Percentiles rank a stretch among this genome's conserved stretches.
These are phyloP conservation scores for Boloria euphrosyne DNA, from an alignment of 2,888 invertebrate genomes.

Conservation along the genomic window DNA sequence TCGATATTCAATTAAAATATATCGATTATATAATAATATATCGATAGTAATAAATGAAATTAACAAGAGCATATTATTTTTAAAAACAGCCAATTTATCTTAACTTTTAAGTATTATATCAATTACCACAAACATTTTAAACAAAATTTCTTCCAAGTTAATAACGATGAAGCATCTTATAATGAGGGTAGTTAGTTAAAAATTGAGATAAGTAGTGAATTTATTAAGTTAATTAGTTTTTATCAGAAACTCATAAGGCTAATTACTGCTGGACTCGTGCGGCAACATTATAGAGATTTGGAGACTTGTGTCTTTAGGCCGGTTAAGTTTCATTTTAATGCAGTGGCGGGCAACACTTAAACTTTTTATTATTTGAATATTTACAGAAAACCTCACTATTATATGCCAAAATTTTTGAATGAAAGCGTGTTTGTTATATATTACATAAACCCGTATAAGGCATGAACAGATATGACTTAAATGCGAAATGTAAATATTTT, in stretches of 20 bases:
- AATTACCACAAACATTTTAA: neutral
- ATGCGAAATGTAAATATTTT: no score
- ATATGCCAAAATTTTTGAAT: no score
- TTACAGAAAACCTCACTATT: no score
- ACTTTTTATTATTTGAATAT: no score
- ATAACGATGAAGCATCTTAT: constrained; percentile 3
- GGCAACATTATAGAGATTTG: constrained; percentile 44
- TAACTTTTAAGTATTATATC: neutral
- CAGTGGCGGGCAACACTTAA: constrained; percentile 49
- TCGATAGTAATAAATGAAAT: no score
- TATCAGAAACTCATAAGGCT: constrained; percentile 53
- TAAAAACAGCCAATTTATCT: no score
- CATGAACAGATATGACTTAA: no score
- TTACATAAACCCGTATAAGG: no score
- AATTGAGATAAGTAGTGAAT: constrained; percentile 27
- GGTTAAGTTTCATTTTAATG: constrained; percentile 44
- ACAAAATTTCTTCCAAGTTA: neutral
- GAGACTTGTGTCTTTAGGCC: constrained; percentile 45
- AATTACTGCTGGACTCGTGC: constrained; percentile 58
- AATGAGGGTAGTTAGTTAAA: constrained; percentile 20
- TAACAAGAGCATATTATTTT: no score
- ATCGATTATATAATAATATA: no score
- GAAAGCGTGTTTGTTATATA: no score
- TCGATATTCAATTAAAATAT: no score
- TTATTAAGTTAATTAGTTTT: constrained; percentile 50